Conservation (phyloP, 2,797 vertebrate genomes). For the Gymnothorax reevesii region DNA sequence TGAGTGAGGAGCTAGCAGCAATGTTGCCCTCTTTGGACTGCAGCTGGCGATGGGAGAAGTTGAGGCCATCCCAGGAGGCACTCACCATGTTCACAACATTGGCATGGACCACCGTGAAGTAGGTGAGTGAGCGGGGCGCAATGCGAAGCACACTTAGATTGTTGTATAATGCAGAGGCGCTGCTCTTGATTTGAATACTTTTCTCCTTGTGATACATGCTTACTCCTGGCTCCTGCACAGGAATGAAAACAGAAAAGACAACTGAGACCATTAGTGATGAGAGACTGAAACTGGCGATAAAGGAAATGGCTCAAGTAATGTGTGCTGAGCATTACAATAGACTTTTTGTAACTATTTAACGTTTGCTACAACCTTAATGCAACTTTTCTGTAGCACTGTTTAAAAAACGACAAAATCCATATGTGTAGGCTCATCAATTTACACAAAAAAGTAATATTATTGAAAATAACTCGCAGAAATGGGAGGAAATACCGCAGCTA, state of each 20-base stretch:
- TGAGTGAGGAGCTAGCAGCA: conserved; percentile 76
- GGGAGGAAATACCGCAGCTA: no score
- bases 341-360: no score
- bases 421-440: no score
- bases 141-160: conserved; percentile 86
- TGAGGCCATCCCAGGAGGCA: conserved; percentile 78
- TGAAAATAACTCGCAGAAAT: no score
- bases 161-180: conserved; percentile 86
- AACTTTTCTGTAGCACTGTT: no score
- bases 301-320: background rate
- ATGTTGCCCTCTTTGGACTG: conserved; percentile 81
- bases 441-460: no score
- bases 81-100: conserved; percentile 84
- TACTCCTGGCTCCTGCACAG: background rate
- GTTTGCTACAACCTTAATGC: no score
- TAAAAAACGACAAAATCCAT: no score
- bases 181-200: conserved; percentile 81
- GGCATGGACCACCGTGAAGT: conserved; percentile 85
- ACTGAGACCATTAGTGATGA: background rate
- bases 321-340: no score
- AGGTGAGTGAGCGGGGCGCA: conserved; percentile 70
- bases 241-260: background rate
- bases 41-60: conserved; percentile 86
- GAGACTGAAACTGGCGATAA: background rate
- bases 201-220: conserved; percentile 85